Evolutionary conservation across 2,797 vertebrate species (phyloP), one percentile per base, ranked within the genome.

Genomic region (Chromis chromis): DNA sequence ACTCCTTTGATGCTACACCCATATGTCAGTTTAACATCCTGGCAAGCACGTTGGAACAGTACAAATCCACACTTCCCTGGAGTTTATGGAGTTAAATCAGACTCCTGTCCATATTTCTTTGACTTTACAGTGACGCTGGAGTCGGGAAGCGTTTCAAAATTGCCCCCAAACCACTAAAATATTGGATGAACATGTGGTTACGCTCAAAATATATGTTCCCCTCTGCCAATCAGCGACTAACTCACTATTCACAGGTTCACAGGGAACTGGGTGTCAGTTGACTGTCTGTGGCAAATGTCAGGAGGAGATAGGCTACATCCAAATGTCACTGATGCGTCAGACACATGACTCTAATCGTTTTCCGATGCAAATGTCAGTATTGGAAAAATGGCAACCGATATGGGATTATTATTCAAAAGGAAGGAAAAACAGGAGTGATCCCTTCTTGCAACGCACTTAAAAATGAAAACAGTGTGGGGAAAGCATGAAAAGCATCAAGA

Each of bases 311-410:
- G 73, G 63, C 68, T 6, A 21, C 61, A n/a, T 82, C 40, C 67
- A 90, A 91, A 92, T 88, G 88, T 79, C 85, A 87, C 40, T 65
- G 63, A 56, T 21, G 74, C 63, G 4, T 86, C 79, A 83, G 59
- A 71, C 62, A 64, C 36, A 65, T 19, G 59, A 55, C 64, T 61
- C 24, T 52, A 52, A 72, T 81, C 56, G 3, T 58, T 79, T 61
- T 72, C 49, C 22, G 27, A 81, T 48, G 60, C 54, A 87, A 90
- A 92, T 81, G 82, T 64, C 49, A 82, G 53, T 68, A 42, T 61
- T 70, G 25, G 46, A 63, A 65, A 65, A 62, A 71, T 25, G 56
- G 54, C 50, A 83, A 81, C 4, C 8, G 24, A 65, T 71, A 78
- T 77, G 33, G 2, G 8, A 64, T 80, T 60, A 48, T 74, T 42